phyloP scores from a whole-genome alignment of 2,888 invertebrate genomes.

The Scotopteryx bipunctaria region DNA sequence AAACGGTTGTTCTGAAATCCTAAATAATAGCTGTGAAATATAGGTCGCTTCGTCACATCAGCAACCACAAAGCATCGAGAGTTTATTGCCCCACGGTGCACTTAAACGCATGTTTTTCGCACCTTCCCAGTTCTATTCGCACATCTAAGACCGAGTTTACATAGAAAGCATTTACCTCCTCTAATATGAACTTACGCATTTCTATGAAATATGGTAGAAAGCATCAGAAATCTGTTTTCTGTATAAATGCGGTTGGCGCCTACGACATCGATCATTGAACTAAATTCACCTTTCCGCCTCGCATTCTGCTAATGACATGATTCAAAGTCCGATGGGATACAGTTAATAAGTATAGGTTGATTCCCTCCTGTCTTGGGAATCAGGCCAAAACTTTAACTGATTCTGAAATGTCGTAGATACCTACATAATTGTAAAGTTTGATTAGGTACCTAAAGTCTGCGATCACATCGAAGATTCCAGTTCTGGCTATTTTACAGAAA shows the following conservation, averaged over 20 bases:
- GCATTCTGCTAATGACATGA: constrained; percentile 23
- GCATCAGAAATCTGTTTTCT: constrained; percentile 1
- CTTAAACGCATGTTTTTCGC: constrained; percentile 54
- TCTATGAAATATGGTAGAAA: not conserved
- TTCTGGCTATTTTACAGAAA: too few relatives aligned
- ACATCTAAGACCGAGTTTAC: not conserved
- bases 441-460: too few relatives aligned
- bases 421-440: too few relatives aligned
- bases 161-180: too few relatives aligned
- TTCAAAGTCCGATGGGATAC: not conserved
- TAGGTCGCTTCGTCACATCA: constrained; percentile 24
- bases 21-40: constrained; percentile 15
- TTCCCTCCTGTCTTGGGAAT: not conserved
- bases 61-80: constrained; percentile 43
- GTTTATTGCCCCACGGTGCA: constrained; percentile 61
- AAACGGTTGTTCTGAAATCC: constrained; percentile 8
- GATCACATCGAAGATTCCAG: too few relatives aligned
- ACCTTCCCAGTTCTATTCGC: constrained; percentile 40
- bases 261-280: constrained; percentile 41
- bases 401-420: too few relatives aligned
- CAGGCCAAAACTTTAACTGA: not conserved
- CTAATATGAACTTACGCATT: too few relatives aligned
- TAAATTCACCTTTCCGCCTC: constrained; percentile 36
- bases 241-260: constrained; percentile 21
- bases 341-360: not conserved